phyloP scores from a whole-genome alignment of 2,113 vertebrate genomes.

The Sinocyclocheilus anophthalmus region DNA sequence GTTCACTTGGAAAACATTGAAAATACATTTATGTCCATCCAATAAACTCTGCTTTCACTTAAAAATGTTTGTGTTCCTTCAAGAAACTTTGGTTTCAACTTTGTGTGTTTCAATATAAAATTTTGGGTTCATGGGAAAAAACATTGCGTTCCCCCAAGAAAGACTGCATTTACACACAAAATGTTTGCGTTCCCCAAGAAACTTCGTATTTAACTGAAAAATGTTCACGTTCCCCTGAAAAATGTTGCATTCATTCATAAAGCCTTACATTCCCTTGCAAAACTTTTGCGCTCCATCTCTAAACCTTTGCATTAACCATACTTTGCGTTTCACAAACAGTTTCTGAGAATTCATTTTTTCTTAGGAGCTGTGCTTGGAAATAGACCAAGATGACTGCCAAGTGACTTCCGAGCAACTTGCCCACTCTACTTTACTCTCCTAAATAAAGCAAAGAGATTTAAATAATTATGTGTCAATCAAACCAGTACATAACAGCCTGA shows the following conservation, averaged over 20 bases:
- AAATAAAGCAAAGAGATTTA: slow-evolving; percentile 7
- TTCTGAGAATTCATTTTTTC: no score
- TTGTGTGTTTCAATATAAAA: not conserved
- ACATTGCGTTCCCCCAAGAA: not conserved
- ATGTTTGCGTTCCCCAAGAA: no score
- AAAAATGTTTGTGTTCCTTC: not conserved
- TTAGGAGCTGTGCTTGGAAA: not conserved
- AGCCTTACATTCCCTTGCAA: no score
- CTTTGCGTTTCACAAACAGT: no score
- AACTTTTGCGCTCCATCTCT: no score
- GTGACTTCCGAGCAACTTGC: not conserved
- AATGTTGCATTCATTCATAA: no score
- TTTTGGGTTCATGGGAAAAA: not conserved
- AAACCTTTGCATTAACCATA: no score
- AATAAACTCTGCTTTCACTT: not conserved
- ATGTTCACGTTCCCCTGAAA: no score
- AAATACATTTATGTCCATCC: no score
- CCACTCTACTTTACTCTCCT: not conserved
- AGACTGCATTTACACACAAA: no score
- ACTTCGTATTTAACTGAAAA: no score
- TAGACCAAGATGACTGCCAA: not conserved
- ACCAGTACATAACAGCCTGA: not conserved
- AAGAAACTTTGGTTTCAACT: not conserved
- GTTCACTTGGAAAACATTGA: no score
- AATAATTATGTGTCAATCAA: slow-evolving; percentile 19